Base-by-base conservation (phyloP, 2,888 invertebrate species). In the Eulithis prunata region DNA sequence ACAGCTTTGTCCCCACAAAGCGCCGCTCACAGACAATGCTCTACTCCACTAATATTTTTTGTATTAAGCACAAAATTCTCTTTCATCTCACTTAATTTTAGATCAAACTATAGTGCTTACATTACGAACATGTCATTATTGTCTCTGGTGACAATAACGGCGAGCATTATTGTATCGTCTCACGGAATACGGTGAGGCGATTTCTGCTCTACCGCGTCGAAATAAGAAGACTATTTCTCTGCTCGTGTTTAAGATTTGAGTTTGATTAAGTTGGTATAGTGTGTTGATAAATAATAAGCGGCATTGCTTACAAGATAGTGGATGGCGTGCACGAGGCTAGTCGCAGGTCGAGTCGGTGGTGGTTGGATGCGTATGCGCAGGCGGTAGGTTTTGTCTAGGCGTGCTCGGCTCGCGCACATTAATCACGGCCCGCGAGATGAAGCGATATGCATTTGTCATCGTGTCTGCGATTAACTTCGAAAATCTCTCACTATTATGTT, bases 1-100 rank as follows among this genome's bases (percentile, higher is more conserved):
- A 87, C 85, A 87, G 84, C 89, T 85, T 82, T 86, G 85, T 84
- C 81, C 78, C 81, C 83, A 83, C 91, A 93, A 93, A 89, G 90
- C 86, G 78, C 75, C 79, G 82, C 83, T 74, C 84, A 78, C 89
- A 90, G 87, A 93, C 93, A 91, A 91, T 91, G 80, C 86, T 78
- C 80, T 77, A 82, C 85, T 90, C 89, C 87, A 87, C 77, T 89
- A 80, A 90, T 91, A 87, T 91, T 92, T 91, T 91, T 91, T 91
- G 88, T 92, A 90, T 89, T 83, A 80, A 78, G 83, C 82, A 85
- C 82, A 88, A 75, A 87, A 88, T 90, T 88, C 89, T 80, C 91
- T 93, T 93, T 93, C 93, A 93, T 92, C 91, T 88, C 83, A 81
- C 82, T 88, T 90, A 90, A 92, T 90, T 93, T 91, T 92, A 90